Percentiles rank a stretch among this genome's conserved stretches.
phyloP scores from a whole-genome alignment of 2,888 invertebrate species.

The Conistra vaccinii region DNA sequence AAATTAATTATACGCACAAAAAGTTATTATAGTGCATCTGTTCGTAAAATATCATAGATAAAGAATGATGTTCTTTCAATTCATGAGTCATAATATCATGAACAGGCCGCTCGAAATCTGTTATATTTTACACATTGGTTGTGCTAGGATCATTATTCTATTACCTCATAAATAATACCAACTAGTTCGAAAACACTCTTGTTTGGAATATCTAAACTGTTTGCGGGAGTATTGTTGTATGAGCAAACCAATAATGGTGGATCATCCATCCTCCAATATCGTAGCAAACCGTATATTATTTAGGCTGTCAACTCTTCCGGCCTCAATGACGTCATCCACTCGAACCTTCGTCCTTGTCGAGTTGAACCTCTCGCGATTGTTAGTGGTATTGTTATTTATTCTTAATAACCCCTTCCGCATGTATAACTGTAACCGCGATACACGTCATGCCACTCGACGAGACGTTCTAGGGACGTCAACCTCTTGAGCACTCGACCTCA shows the following conservation, averaged over 20 bases:
- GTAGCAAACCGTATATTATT: conserved; percentile 29
- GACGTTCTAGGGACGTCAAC: conserved; percentile 77
- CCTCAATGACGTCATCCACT: conserved; percentile 44
- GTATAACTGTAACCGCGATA: conserved; percentile 68
- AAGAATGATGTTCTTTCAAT: not conserved
- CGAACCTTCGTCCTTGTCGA: conserved; percentile 41
- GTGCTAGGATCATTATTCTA: not conserved
- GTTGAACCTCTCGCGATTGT: conserved; percentile 50
- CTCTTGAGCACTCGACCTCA: conserved; percentile 78
- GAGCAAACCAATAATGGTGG: conserved; percentile 29
- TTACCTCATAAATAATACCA: not conserved
- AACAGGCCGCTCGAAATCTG: not conserved
- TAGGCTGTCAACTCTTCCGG: conserved; percentile 29
- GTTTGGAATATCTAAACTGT: conserved; percentile 9
- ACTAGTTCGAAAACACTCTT: not conserved
- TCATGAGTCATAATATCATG: not conserved
- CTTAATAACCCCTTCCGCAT: conserved; percentile 63
- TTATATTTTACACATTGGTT: not conserved
- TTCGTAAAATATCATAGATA: not conserved
- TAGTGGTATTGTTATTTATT: conserved; percentile 68
- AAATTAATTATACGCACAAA: not conserved
- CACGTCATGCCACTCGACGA: conserved; percentile 69
- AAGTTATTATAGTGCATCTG: no score
- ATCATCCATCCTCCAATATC: conserved; percentile 16
- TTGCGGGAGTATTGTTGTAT: not conserved